Base-by-base conservation (phyloP, 2,888 invertebrate species). In the Bhutanitis thaidina region DNA sequence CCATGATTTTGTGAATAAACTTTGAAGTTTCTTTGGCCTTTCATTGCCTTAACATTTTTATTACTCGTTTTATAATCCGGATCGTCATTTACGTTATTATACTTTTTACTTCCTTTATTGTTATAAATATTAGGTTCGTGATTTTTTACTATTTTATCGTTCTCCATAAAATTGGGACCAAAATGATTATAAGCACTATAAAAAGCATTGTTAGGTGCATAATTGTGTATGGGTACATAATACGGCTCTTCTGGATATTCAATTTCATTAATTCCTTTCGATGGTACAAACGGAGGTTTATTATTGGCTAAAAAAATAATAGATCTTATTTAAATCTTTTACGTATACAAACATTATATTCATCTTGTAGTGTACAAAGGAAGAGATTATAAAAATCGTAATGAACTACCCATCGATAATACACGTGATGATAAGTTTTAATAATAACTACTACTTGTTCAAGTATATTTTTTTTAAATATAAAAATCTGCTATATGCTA, bases 141-240 rank as follows among this genome's bases (percentile, higher is more conserved):
- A 9, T 14, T 37, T 41, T 46, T 29, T 25, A n/a, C 8, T 12
- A 13, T 12, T 30, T 36, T 39, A 45, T 37, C 38, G 5, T 57
- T 47, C 3, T 60, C 61, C 5, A 65, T 61, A 2, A 47, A 50
- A 30, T 76, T 72, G 0, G 74, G 74, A 12, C 74, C 78, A 8
- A 66, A 65, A 15, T 66, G 65, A 51, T 82, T 81, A 9, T 64
- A 48, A 4, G 80, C 64, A 44, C 75, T 75, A 30, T 66, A 81
- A 52, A 74, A 45, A 1, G 77, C 82, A 32, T 76, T 67, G 7
- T 71, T 56, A 0, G 80, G 71, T 3, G 55, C 64, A 45, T 69
- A 76, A 55, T 71, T 69, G 41, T 75, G 67, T n/a, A 75, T 54
- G 0, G 75, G 74, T 1, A 62, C 59, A 27, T 73, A 75, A 34